These are phyloP conservation scores for Megaceryle maxima DNA, from an alignment of 2,113 vertebrate species.

Conservation along the genomic window DNA sequence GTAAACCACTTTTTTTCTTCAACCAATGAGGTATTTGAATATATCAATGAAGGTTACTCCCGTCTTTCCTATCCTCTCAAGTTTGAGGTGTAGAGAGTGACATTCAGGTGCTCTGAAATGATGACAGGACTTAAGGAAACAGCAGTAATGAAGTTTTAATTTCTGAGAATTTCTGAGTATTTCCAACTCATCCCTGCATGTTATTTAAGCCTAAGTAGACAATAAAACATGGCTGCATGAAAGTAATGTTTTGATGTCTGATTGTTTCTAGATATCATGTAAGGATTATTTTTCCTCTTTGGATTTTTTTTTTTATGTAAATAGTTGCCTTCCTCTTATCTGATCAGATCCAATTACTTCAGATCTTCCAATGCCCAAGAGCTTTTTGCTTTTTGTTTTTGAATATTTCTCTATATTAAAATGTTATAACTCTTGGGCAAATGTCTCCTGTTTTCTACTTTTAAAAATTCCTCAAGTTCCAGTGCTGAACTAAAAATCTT, in stretches of 20 bases:
- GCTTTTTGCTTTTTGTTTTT: neutral
- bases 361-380: neutral
- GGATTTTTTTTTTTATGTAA: constrained; percentile 5
- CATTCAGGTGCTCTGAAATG: neutral
- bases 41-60: neutral
- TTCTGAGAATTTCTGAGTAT: neutral
- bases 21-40: neutral
- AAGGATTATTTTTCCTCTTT: constrained; percentile 14
- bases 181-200: neutral
- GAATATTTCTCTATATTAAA: neutral
- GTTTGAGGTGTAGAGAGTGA: neutral
- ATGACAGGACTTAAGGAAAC: neutral
- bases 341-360: constrained; percentile 23
- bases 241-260: constrained; percentile 13
- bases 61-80: neutral
- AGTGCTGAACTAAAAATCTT: neutral
- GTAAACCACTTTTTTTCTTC: neutral
- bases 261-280: constrained; percentile 14
- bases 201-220: neutral
- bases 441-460: neutral
- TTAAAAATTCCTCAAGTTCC: neutral
- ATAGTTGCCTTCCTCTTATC: constrained; percentile 27
- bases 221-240: neutral
- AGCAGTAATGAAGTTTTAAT: neutral
- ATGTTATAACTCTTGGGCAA: neutral